Evolutionary conservation across 2,888 invertebrate genomes (phyloP), one percentile per base, ranked within the genome.

Genomic region (Apeira syringaria): DNA sequence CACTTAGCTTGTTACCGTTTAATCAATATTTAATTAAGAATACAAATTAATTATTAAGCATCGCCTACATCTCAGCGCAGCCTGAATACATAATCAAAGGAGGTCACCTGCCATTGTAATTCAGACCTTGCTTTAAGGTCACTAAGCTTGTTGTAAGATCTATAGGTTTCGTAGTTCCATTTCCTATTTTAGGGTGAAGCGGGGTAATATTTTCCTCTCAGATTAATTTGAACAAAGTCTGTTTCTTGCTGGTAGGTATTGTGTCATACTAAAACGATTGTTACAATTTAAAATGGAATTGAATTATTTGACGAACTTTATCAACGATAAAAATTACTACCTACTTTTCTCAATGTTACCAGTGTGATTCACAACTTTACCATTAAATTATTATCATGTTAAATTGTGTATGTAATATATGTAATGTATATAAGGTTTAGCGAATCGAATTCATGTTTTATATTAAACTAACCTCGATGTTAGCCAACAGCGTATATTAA

Each of bases 71-170:
- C 26, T 18, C 18, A 6, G 13, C 29, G 8, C 20, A 37, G 28
- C 20, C 38, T 30, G 39, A 39, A 45, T 45, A 31, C 45, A 31
- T 22, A 30, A 45, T 45, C 45, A 45, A 45, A 45, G 38, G 10
- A 37, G 45, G 38, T 27, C 30, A 27, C 1, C 34, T 18, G 35
- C 45, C 25, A 45, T 45, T 45, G 45, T 45, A 35, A 15, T 39
- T 12, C 33, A 18, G 33, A 38, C 38, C 44, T 44, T 38, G 38
- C 11, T 4, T 8, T 5, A 11, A 39, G 26, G 30, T 33, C 25
- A 33, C 5, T 30, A 25, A 10, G 20, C 5, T 7, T 30, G 22
- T 25, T 34, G 9, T 37, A 13, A 18, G 13, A 20, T 15, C 9
- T 31, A 40, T 40, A 31, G 41, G 32, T 31, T 33, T 47, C 34